These are phyloP conservation scores for Hephaestus fuliginosus DNA, from an alignment of 2,797 vertebrate genomes.

Conservation along the genomic window DNA sequence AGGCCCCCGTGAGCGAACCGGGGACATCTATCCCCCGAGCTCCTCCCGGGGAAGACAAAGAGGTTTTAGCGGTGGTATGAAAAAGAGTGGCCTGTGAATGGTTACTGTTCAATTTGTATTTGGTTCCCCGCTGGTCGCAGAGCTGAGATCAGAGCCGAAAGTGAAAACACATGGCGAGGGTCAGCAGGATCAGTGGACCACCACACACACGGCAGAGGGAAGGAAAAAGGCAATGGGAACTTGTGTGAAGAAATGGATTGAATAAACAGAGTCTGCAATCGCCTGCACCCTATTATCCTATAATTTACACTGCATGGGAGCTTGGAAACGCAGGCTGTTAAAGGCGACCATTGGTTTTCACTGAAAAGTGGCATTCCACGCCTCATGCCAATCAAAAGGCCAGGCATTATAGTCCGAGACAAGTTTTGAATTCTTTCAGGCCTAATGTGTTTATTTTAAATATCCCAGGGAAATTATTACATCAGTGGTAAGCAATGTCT, in stretches of 20 bases:
- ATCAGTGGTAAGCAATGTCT: constrained; percentile 91
- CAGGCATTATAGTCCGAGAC: constrained; percentile 88
- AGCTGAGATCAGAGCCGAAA: constrained; percentile 99
- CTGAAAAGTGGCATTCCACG: constrained; percentile 80
- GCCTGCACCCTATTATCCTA: constrained; percentile 97
- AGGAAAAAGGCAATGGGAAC: constrained; percentile 93
- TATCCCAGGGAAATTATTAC: constrained; percentile 95
- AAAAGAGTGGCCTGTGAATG: constrained; percentile 96
- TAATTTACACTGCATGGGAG: constrained; percentile 97
- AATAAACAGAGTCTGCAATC: constrained; percentile 97
- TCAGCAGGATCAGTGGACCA: constrained; percentile 99
- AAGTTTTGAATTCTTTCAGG: constrained; percentile 92
- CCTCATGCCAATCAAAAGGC: constrained; percentile 91
- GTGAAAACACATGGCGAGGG: constrained; percentile 99
- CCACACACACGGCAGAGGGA: constrained; percentile 92
- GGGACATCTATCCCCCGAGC: constrained; percentile 88
- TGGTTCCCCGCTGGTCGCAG: constrained; percentile 99
- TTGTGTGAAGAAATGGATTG: constrained; percentile 97
- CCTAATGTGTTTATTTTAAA: constrained; percentile 98
- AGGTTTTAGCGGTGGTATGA: constrained; percentile 92
- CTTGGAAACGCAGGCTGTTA: constrained; percentile 88
- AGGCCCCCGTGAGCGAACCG: constrained; percentile 70
- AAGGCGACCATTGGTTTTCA: constrained; percentile 88
- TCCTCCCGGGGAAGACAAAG: constrained; percentile 91
- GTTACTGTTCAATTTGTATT: constrained; percentile 99